Evolutionary conservation across 1,140 invertebrate species (phyloP).

Genomic region (Druon quercuslanigerum): DNA sequence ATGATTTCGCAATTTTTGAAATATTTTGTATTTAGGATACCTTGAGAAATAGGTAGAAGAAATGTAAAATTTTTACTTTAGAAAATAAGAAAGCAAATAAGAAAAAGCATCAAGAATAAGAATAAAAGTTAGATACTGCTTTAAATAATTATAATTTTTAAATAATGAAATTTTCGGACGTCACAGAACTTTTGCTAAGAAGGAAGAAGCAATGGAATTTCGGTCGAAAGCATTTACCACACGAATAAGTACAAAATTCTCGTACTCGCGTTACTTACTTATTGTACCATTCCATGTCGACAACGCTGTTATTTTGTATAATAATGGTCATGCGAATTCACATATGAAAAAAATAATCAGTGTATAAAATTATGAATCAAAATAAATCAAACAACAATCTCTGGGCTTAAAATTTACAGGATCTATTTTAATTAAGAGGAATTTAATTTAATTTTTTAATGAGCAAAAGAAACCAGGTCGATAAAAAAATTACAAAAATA

Average conservation of each 20-base stretch:
- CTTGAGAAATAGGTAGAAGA: too few relatives aligned
- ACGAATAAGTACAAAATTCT: slow-evolving; percentile 50
- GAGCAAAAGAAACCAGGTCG: not conserved
- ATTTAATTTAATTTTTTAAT: slow-evolving; percentile 30
- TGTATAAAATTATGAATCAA: slow-evolving; percentile 47
- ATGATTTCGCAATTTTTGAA: too few relatives aligned
- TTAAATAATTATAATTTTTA: too few relatives aligned
- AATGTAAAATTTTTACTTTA: too few relatives aligned
- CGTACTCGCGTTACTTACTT: slow-evolving; percentile 65
- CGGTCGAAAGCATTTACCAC: slow-evolving; percentile 51
- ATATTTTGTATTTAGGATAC: too few relatives aligned
- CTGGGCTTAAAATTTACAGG: too few relatives aligned
- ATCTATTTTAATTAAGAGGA: too few relatives aligned
- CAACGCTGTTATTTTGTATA: slow-evolving; percentile 67
- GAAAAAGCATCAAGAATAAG: too few relatives aligned
- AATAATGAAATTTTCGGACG: too few relatives aligned
- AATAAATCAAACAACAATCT: not conserved
- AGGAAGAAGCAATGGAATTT: slow-evolving; percentile 29
- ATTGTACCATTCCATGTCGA: slow-evolving; percentile 65
- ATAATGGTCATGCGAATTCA: slow-evolving; percentile 64
- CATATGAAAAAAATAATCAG: slow-evolving; percentile 65
- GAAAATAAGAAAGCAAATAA: too few relatives aligned
- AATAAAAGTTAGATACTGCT: too few relatives aligned
- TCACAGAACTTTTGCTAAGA: not conserved
- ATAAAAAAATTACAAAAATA: not conserved